Evolutionary conservation across 1,140 invertebrate species (phyloP), one percentile per base, ranked within the genome.

Genomic region (Zaprionus camerounensis): DNA sequence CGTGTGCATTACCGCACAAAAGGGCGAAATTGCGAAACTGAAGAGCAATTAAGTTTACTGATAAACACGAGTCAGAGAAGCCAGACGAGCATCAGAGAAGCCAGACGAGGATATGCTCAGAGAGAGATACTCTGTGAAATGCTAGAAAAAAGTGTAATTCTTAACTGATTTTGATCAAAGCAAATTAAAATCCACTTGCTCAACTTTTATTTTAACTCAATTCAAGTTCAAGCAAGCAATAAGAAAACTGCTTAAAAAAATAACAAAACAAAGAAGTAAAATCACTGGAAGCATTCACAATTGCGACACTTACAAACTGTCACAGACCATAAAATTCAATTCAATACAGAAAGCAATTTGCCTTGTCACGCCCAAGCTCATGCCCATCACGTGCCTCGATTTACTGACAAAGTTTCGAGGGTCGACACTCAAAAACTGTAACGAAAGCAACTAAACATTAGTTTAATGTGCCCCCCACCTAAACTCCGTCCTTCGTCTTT

Each of bases 391-490:
- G 84, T 87, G 81, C 84, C 84, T 84, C 81, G 82, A 88, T 87
- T 87, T 87, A 87, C 84, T 82, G 84, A 76, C 84, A 88, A 87
- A 87, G 84, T 87, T 87, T 87, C 75, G 71, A 87, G 85, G 78
- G 81, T 80, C 77, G 81, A 72, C 85, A 83, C 81, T 88, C 84
- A 77, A 88, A 88, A 88, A 81, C 84, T 87, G 78, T 84, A 84
- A 71, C 85, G 71, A 87, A 82, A 84, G 81, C 84, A 88, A 87
- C 84, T 84, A 87, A 87, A 88, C 85, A 87, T 87, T 87, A 88
- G 84, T 87, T 87, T 87, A 87, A 87, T 87, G 85, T 78, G 62
- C 41, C 38, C 61, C 78, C 28, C 17, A 13, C 11, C 38, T 11
- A 51, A 20, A 24, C 41, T 38, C 9, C 22, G 26, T 38, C 22